A percentile compares a stretch with the other conserved stretches of the same genome.
phyloP scores from a whole-genome alignment of 2,888 invertebrate species.

The Mongoloraphidia duomilia region DNA sequence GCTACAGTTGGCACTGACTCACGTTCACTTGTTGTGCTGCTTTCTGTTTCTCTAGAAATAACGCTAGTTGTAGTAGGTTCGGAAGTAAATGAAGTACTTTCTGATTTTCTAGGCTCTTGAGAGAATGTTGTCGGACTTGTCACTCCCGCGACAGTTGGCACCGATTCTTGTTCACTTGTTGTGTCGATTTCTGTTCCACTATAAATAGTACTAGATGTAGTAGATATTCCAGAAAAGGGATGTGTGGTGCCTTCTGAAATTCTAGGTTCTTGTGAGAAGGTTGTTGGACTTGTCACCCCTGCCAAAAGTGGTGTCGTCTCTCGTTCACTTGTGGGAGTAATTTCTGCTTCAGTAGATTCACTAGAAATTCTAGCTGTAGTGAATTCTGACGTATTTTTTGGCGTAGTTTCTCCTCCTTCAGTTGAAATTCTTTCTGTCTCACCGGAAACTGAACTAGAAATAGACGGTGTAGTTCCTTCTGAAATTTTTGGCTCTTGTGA shows the following conservation, averaged over 20 bases:
- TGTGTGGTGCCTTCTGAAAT: no score
- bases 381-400: conserved; percentile 1
- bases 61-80: conserved; percentile 7
- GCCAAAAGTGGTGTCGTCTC: conserved; percentile 4
- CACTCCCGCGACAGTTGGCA: no score
- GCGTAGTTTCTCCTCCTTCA: conserved; percentile 5
- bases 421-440: background rate
- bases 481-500: background rate
- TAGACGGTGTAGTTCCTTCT: conserved; percentile 6
- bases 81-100: conserved; percentile 1
- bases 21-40: background rate
- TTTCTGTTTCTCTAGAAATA: background rate
- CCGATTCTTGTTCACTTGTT: no score
- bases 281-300: conserved; percentile 5
- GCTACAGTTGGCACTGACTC: no score
- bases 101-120: background rate
- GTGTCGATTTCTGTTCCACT: no score
- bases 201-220: no score
- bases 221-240: no score
- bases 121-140: no score
- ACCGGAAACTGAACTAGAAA: background rate
- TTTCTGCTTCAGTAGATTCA: background rate
- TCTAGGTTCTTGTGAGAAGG: no score
- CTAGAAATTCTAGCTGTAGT: background rate
- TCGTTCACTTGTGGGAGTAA: conserved; percentile 4